Base-by-base conservation (phyloP, 2,113 vertebrate species). In the Sinocyclocheilus rhinocerous region DNA sequence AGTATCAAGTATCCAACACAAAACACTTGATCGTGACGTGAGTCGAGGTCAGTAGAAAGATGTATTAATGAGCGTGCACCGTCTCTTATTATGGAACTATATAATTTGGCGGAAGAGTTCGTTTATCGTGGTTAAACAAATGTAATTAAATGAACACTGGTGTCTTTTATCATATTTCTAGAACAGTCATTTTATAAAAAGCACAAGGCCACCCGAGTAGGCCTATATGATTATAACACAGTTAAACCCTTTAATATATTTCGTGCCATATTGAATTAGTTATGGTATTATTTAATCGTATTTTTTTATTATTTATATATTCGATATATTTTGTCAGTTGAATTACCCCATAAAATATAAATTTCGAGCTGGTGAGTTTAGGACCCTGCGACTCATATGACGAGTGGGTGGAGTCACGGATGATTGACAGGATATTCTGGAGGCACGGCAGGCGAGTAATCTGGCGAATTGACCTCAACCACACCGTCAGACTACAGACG, bases 351-450 rank as follows among this genome's bases (percentile, higher is more conserved):
- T 45, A 45, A 45, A 45, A 45, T 45, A 2, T 0, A 5, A 45
- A 10, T 0, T 48, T 48, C 3, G 45, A 70, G 18, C 1, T 3
- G 33, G 18, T 22, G 45, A 69, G 13, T 59, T 91, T 92, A 92
- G 90, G 90, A 92, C 90, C 90, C 88, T 70, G 89, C 11, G 65
- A 52, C 75, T 76, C 16, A 1, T 39, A 57, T 36, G 42, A 4
- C 5, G 18, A 45, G 57, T 67, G 78, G 91, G 91, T 4, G 89
- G 91, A 86, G 88, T 75, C 69, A 33, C 3, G 1, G 1, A 33
- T 91, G 90, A 90, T 86, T 90, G 91, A 90, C 91, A 79, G 33
- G 76, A 81, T 79, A 86, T 90, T 84, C 86, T 85, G 82, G 86
- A 84, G 87, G 88, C 78, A 87, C 87, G 87, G 88, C 81, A 81